Conservation (phyloP, 2,888 invertebrate genomes). For the Zele albiditarsus region DNA sequence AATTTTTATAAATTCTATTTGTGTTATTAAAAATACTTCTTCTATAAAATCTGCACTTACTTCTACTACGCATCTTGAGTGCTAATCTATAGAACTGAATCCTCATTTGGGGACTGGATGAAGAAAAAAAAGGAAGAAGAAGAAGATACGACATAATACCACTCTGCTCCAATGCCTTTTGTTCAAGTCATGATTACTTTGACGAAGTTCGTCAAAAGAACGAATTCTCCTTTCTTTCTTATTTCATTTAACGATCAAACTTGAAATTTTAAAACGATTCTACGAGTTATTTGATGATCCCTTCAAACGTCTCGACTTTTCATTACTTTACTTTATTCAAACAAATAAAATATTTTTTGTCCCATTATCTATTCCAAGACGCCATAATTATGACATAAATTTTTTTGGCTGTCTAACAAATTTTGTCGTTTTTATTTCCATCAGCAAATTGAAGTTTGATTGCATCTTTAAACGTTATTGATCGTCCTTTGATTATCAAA, state of each 20-base stretch:
- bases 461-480: neutral
- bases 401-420: neutral
- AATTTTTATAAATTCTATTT: conserved; percentile 5
- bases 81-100: neutral
- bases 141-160: conserved; percentile 20
- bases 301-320: conserved; percentile 13
- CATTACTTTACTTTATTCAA: conserved; percentile 9
- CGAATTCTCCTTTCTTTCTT: neutral
- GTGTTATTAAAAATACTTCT: neutral
- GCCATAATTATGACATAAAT: neutral
- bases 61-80: neutral
- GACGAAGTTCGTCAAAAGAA: conserved; percentile 19
- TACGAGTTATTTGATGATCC: neutral
- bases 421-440: neutral
- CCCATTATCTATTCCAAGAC: neutral
- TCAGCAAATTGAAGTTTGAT: neutral
- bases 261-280: conserved; percentile 12
- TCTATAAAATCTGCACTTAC: neutral
- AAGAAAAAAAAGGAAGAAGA: conserved; percentile 24
- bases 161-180: conserved; percentile 42
- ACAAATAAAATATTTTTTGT: conserved; percentile 8
- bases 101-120: neutral
- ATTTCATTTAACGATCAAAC: conserved; percentile 19
- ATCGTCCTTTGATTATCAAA: neutral
- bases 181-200: conserved; percentile 41